Conservation (phyloP, 2,113 vertebrate species). For the Colinus virginianus region DNA sequence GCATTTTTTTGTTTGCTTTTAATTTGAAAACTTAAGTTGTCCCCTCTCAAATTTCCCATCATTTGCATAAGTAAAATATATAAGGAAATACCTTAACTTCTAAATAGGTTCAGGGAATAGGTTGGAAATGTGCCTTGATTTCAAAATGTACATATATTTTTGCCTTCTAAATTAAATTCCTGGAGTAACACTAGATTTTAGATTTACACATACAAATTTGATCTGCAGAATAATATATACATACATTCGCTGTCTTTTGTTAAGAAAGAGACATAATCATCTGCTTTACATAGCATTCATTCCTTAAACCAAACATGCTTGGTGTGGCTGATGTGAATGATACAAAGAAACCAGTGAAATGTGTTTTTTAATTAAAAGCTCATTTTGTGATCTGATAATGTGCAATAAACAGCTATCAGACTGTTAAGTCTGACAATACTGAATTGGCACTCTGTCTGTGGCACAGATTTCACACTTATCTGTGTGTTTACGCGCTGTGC, state of each 20-base stretch:
- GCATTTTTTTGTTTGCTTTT: not conserved
- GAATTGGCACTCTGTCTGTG: not conserved
- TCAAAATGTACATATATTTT: not conserved
- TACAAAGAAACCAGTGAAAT: not conserved
- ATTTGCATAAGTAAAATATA: not conserved
- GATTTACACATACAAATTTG: not conserved
- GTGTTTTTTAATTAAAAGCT: constrained; percentile 22
- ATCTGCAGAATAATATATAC: not conserved
- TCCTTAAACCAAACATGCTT: not conserved
- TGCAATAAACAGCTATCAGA: not conserved
- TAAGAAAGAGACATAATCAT: not conserved
- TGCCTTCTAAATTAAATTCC: not conserved
- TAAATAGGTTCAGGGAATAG: not conserved
- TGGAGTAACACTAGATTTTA: not conserved
- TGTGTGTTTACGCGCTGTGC: not conserved
- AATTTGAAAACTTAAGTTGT: not conserved
- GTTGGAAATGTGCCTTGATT: not conserved
- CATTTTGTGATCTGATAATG: not conserved
- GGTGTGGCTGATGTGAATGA: not conserved
- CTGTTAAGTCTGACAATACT: not conserved
- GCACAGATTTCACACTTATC: constrained; percentile 20
- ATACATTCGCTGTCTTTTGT: not conserved
- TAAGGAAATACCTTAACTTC: not conserved
- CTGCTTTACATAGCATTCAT: not conserved
- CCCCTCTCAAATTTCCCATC: not conserved